Base-by-base conservation (phyloP, 2,888 invertebrate genomes). In the Pemphredon lugubris region DNA sequence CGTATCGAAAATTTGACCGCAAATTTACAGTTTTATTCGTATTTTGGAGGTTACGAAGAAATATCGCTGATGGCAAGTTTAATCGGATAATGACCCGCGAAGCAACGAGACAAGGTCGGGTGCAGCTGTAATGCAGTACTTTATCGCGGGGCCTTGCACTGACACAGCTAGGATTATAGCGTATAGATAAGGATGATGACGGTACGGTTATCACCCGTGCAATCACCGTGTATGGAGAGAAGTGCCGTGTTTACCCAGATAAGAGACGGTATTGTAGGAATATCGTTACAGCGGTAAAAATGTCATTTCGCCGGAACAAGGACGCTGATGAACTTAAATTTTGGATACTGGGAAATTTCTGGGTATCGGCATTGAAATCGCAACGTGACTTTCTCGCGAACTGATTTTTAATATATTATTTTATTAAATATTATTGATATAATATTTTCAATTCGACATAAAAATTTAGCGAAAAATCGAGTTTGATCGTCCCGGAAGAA, bases 71-170 rank as follows among this genome's bases (percentile, higher is more conserved):
- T 54, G 51, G 66, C 40, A 55, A 66, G 74, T 72, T 81, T 81
- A 83, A 65, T 60, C 40, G 70, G 70, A 81, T 80, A 76, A 82
- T 77, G 77, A 82, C 68, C 75, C 71, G 73, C 64, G 61, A 72
- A 68, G 77, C 68, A 72, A 64, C 59, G 44, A 50, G 60, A 58
- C 65, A 78, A 69, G 64, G 55, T 59, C 48, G 48, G 47, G 20
- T 65, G 66, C 50, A 60, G 57, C 60, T 59, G 76, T 58, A 67
- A 61, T 67, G 66, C 60, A 63, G 58, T 70, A 73, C 64, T 79
- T 70, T 76, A 76, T 79, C 68, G 80, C 40, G 58, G 59, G 60
- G 63, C 67, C 60, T 68, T 61, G 48, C 63, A 54, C 69, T 72
- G 71, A 69, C 73, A 68, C 67, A 48, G 23, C 63, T 61, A 40